A percentile compares a stretch with the other conserved stretches of the same genome.
These are phyloP conservation scores for Hypena proboscidalis DNA, from an alignment of 2,888 invertebrate genomes.

Conservation along the genomic window DNA sequence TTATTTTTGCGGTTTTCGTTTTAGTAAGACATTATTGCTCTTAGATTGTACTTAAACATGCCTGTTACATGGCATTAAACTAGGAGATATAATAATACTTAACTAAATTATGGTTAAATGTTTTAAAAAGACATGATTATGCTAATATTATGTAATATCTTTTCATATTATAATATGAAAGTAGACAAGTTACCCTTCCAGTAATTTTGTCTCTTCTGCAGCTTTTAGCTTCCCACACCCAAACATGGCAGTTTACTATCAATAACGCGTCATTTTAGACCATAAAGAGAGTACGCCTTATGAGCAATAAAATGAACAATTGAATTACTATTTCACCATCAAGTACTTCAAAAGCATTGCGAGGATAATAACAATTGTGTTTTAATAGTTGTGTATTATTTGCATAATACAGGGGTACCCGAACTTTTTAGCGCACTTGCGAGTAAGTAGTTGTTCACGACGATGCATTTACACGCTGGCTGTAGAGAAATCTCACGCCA, in stretches of 20 bases:
- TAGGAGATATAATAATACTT: no score
- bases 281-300: slow-evolving; percentile 57
- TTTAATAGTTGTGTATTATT: slow-evolving; percentile 35
- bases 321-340: slow-evolving; percentile 44
- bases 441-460: no score
- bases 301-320: slow-evolving; percentile 53
- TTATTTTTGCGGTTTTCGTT: no score
- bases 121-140: no score
- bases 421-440: no score
- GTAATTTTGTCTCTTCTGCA: slow-evolving; percentile 45
- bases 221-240: slow-evolving; percentile 63
- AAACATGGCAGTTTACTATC: slow-evolving; percentile 70
- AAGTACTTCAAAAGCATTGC: slow-evolving; percentile 17
- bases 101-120: no score
- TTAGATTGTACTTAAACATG: no score
- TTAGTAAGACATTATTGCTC: no score
- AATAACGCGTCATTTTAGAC: slow-evolving; percentile 73
- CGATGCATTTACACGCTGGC: no score
- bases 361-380: slow-evolving; percentile 31
- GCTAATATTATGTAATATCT: no score
- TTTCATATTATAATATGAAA: background rate
- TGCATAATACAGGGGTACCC: slow-evolving; percentile 38
- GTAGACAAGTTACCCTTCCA: slow-evolving; percentile 42
- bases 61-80: no score
- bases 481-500: no score